Evolutionary conservation across 2,888 invertebrate genomes (phyloP), one percentile per base, ranked within the genome.

Genomic region (Drosophila rubida): DNA sequence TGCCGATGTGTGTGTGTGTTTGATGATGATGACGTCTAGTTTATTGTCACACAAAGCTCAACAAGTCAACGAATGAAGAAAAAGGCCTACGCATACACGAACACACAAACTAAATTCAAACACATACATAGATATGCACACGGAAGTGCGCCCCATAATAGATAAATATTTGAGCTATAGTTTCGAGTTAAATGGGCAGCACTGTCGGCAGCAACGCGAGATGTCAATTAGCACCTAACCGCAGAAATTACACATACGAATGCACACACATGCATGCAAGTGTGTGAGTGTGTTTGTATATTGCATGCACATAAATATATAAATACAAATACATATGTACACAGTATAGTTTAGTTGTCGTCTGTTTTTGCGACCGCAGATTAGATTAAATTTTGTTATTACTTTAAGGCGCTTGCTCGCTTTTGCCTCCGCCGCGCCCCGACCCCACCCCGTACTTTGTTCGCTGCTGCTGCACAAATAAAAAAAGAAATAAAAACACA

Each of bases 351-450:
- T 57, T 66, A 53, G 54, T 45, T 71, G 79, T 50, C 55, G 59
- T 71, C 54, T 66, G 51, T 62, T 69, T 70, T 62, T 65, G 87
- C 82, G 75, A 78, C 75, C 69, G 66, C 84, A 87, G 82, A 87
- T 82, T 85, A 82, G 82, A 82, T 82, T 82, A 85, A 81, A 78
- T 78, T 75, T 72, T 75, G 72, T 82, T 80, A 70, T 81, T 85
- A 81, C 87, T 87, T 78, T 49, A 87, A 87, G 73, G 69, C 81
- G 75, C 58, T 74, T 50, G 55, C 35, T 53, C 44, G 44, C 44
- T 50, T 48, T 27, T 37, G 14, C 14, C 13, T n/a, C 32, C 4
- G n/a, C 11, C 4, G 1, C 9, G 48, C 50, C 49, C 41, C 35
- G 23, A 61, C 73, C 63, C 51, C 77, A 27, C 46, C 61, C 53